Percentiles rank a stretch among this genome's conserved stretches.
Conservation (phyloP, 2,797 vertebrate species). For the Lophura swinhoii region DNA sequence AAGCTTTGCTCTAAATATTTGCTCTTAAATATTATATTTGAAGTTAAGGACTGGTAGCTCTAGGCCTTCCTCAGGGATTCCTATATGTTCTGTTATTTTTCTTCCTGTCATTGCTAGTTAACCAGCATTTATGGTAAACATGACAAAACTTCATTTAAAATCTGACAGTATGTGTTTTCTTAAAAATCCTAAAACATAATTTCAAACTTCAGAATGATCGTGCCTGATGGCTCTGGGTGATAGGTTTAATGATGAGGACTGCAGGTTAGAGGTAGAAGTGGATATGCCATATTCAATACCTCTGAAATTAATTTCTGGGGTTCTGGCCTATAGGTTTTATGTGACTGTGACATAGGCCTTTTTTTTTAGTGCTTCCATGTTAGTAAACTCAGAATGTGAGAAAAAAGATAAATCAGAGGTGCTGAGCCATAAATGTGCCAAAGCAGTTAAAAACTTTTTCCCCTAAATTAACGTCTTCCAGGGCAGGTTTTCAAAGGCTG, state of each 20-base stretch:
- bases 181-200: neutral
- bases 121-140: neutral
- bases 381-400: neutral
- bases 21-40: neutral
- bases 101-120: neutral
- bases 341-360: neutral
- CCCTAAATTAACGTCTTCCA: neutral
- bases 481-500: neutral
- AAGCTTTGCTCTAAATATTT: neutral
- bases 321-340: neutral
- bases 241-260: neutral
- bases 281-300: neutral
- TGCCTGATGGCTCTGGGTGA: neutral
- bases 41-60: neutral
- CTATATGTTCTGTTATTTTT: neutral
- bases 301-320: neutral
- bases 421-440: neutral
- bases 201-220: neutral
- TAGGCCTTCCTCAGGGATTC: neutral
- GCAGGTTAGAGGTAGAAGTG: neutral
- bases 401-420: neutral
- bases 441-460: neutral
- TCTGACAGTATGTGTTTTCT: neutral
- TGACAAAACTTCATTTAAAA: neutral
- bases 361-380: neutral